Conservation (phyloP, 2,888 invertebrate genomes). For the Anthophora plumipes region DNA sequence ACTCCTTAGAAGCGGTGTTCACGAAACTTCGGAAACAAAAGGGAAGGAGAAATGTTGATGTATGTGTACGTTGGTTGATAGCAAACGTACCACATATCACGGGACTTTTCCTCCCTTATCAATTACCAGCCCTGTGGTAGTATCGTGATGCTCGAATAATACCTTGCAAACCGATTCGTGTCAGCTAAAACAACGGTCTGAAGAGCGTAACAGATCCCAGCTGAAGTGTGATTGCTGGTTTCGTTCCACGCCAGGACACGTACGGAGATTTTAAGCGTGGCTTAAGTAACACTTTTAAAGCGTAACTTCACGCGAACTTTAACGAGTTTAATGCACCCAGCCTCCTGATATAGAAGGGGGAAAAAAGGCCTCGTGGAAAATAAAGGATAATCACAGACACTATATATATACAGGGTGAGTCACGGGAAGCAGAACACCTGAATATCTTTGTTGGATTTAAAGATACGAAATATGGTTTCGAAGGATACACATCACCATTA, state of each 20-base stretch:
- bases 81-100: background rate
- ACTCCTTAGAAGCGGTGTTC: background rate
- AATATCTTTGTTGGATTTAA: too few species aligned
- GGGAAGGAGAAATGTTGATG: background rate
- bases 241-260: background rate
- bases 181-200: slow-evolving; percentile 12
- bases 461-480: too few species aligned
- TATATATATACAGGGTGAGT: too few species aligned
- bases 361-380: background rate
- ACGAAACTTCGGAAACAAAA: slow-evolving; percentile 2
- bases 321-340: slow-evolving; percentile 22
- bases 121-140: slow-evolving; percentile 5
- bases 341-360: background rate
- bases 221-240: background rate
- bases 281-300: background rate
- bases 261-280: slow-evolving; percentile 11
- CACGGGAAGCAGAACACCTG: too few species aligned
- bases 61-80: background rate
- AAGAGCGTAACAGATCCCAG: slow-evolving; percentile 20
- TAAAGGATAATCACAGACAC: background rate
- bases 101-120: slow-evolving; percentile 16
- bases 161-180: slow-evolving; percentile 21
- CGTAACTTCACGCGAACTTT: slow-evolving; percentile 22
- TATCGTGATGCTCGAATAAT: slow-evolving; percentile 29
- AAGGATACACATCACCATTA: too few species aligned